These are phyloP conservation scores for Plectrocnemia conspersa DNA, from an alignment of 1,140 invertebrate species.

Conservation along the genomic window DNA sequence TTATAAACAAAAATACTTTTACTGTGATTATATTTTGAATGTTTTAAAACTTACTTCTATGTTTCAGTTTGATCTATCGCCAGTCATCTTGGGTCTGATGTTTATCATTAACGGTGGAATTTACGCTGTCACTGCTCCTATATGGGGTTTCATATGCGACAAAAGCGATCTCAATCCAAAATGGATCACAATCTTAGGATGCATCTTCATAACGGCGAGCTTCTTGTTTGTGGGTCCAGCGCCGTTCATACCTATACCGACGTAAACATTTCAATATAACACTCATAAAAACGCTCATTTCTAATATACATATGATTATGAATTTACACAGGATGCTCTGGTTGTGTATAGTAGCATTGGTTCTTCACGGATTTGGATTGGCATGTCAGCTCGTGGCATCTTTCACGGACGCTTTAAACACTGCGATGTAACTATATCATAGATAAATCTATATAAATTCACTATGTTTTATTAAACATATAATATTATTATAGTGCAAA, in stretches of 20 bases:
- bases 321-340: conserved; percentile 59
- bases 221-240: conserved; percentile 72
- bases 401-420: conserved; percentile 73
- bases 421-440: conserved; percentile 59
- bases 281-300: not conserved
- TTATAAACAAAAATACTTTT: not conserved
- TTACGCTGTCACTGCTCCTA: conserved; percentile 75
- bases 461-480: not conserved
- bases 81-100: conserved; percentile 74
- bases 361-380: conserved; percentile 74
- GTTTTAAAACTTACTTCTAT: not conserved
- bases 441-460: not conserved
- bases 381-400: conserved; percentile 76
- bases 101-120: conserved; percentile 84
- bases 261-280: conserved; percentile 47
- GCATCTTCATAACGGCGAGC: conserved; percentile 59
- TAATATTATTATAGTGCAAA: conserved; percentile 48
- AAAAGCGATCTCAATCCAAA: conserved; percentile 58
- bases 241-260: conserved; percentile 60
- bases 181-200: conserved; percentile 62
- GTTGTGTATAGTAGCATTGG: conserved; percentile 63
- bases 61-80: conserved; percentile 59
- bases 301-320: not conserved
- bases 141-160: conserved; percentile 78
- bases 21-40: not conserved